Base-by-base conservation (phyloP, 2,113 vertebrate genomes). In the Oriolus oriolus region DNA sequence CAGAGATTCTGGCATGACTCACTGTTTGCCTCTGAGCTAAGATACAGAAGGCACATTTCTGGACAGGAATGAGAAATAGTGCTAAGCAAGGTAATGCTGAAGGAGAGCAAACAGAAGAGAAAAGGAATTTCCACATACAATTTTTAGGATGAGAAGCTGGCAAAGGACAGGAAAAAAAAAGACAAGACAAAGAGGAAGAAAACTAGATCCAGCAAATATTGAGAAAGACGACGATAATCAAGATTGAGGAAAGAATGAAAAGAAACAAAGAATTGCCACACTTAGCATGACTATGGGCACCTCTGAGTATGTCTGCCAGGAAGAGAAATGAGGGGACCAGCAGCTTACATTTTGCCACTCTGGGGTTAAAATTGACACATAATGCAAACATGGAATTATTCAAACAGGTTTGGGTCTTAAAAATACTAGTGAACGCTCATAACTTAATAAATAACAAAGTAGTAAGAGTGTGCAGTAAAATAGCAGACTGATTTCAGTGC, bases 251-350 rank as follows among this genome's bases (percentile, higher is more conserved):
- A 73, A 86, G 7, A 60, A 76, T 8, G 2, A 61, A 77, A 87
- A 60, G 23, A 81, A 82, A 37, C 1, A 39, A 90, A 65, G n/a
- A 50, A 37, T 14, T 54, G 15, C 4, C 8, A 11, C 24, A 27
- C 0, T 5, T 21, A n/a, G 6, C 3, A 3, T 35, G 33, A 52
- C 37, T 41, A 5, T 45, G 22, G 16, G 3, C 20, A 75, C 6
- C 23, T 54, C 19, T 57, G 57, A 45, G 7, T 41, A 61, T 31
- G 33, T 13, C 14, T 70, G 35, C 19, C 30, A 68, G 17, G 15
- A 65, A 28, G 15, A 68, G 41, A 85, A 75, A 64, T 23, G 1
- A 73, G 77, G 10, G n/a, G n/a, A 89, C 35, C 6, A 61, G 11
- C 21, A 66, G 4, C 11, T 54, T 17, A 14, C 3, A 7, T 63